A percentile compares a stretch with the other conserved stretches of the same genome.
phyloP scores from a whole-genome alignment of 1,140 invertebrate species.

The Colletes latitarsis region DNA sequence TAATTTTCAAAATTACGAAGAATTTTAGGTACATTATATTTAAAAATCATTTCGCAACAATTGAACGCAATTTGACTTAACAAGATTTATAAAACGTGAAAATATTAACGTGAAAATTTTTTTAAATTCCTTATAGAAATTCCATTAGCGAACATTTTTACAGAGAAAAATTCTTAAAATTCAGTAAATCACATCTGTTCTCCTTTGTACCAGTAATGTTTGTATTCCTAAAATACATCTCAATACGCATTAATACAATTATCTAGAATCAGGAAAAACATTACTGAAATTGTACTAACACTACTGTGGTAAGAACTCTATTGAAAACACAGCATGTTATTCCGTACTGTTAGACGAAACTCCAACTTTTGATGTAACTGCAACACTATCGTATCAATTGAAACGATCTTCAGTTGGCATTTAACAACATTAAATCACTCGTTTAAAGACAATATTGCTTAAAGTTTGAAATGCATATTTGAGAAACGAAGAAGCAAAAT shows the following conservation, averaged over 20 bases:
- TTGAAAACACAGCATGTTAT: constrained; percentile 17
- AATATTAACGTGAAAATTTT: constrained; percentile 29
- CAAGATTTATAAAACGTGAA: constrained; percentile 35
- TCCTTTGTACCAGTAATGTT: constrained; percentile 27
- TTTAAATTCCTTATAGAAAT: constrained; percentile 48
- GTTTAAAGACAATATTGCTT: constrained; percentile 45
- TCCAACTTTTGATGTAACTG: constrained; percentile 20
- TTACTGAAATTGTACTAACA: background rate
- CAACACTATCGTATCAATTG: constrained; percentile 50
- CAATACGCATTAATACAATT: constrained; percentile 12
- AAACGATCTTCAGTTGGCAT: constrained; percentile 43
- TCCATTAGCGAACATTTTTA: constrained; percentile 36
- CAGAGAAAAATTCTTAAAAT: constrained; percentile 32
- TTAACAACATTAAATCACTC: constrained; percentile 36
- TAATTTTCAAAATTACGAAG: background rate
- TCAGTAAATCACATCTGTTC: constrained; percentile 38
- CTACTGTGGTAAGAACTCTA: constrained; percentile 17
- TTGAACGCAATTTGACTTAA: constrained; percentile 17
- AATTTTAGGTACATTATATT: constrained; percentile 1
- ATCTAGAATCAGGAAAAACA: constrained; percentile 16
- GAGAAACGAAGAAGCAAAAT: constrained; percentile 67
- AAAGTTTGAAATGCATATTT: constrained; percentile 65
- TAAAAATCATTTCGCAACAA: constrained; percentile 7
- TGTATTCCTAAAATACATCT: constrained; percentile 10
- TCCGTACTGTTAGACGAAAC: constrained; percentile 25